Evolutionary conservation across 2,797 vertebrate species (phyloP).

Genomic region (Podarcis siculus): DNA sequence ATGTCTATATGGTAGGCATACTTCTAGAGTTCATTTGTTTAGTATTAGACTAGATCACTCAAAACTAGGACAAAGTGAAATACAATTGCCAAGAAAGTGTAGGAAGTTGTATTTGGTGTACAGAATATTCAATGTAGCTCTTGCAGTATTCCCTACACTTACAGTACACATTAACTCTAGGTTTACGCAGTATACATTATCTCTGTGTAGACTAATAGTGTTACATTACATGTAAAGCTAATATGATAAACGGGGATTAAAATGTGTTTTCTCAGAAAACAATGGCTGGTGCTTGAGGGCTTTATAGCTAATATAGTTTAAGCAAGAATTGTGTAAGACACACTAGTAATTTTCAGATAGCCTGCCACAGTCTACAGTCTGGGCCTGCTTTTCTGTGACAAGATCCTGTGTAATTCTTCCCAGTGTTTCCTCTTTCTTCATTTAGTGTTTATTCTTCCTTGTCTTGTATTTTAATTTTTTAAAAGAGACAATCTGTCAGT

Average conservation of each 20-base stretch:
- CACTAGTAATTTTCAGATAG: neutral
- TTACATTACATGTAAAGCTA: neutral
- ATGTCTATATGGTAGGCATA: neutral
- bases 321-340: neutral
- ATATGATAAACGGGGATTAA: neutral
- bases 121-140: neutral
- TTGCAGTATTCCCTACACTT: neutral
- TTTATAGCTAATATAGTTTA: neutral
- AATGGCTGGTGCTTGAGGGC: neutral
- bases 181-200: neutral
- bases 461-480: neutral
- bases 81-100: neutral
- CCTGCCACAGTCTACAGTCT: neutral
- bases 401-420: neutral
- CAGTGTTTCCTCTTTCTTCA: neutral
- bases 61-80: neutral
- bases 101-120: neutral
- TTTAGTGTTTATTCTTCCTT: neutral
- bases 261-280: fast-evolving
- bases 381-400: neutral
- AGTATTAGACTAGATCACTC: neutral
- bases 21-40: neutral
- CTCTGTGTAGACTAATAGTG: neutral
- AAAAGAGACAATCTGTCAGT: neutral
- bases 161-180: neutral